These are phyloP conservation scores for Chiloscyllium punctatum DNA, from an alignment of 2,797 vertebrate species.

Conservation along the genomic window DNA sequence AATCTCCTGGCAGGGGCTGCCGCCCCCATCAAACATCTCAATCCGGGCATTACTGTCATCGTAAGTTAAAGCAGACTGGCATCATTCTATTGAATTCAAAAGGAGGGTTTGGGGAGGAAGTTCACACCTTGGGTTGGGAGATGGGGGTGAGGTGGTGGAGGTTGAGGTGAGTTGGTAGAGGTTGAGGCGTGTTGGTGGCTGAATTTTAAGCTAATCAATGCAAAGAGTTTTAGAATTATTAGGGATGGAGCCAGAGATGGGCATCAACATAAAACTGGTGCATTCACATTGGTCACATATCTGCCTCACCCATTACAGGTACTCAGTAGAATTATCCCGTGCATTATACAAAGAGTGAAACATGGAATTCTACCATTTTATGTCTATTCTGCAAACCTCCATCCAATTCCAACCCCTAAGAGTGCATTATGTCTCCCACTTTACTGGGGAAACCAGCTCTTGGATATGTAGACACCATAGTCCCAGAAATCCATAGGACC, in stretches of 20 bases:
- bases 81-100: too few relatives aligned
- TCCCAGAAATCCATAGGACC: too few relatives aligned
- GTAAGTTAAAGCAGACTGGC: constrained; percentile 58
- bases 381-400: neutral
- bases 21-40: constrained; percentile 78
- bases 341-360: neutral
- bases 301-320: neutral
- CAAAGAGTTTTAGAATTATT: neutral
- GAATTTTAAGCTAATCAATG: neutral
- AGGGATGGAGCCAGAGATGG: neutral
- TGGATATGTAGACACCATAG: too few relatives aligned
- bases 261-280: neutral
- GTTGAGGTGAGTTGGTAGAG: too few relatives aligned
- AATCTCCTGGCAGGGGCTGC: constrained; percentile 73
- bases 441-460: too few relatives aligned
- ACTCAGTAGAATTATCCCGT: neutral
- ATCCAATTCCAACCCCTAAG: neutral
- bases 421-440: neutral
- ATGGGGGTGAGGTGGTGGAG: neutral
- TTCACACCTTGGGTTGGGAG: neutral
- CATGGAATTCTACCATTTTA: neutral
- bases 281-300: neutral
- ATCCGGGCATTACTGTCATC: constrained; percentile 66
- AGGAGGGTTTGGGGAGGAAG: neutral
- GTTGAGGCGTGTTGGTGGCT: neutral